phyloP scores from a whole-genome alignment of 1,140 invertebrate genomes.

The Trichonephila inaurata region DNA sequence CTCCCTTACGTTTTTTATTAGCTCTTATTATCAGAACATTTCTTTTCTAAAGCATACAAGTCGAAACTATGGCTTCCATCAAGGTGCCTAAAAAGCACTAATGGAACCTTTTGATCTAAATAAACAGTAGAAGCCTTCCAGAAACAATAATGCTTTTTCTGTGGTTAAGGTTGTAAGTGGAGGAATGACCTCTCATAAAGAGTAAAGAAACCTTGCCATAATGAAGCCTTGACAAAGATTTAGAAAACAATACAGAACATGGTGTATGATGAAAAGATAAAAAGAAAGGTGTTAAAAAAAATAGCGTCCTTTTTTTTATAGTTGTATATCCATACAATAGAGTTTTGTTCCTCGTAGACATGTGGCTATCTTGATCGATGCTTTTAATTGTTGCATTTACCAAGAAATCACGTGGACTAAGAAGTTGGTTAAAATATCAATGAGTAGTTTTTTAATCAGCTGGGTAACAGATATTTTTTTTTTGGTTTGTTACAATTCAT shows the following conservation, averaged over 20 bases:
- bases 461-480: neutral
- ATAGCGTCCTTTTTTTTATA: neutral
- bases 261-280: neutral
- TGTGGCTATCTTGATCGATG: neutral
- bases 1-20: neutral
- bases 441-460: neutral
- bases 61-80: neutral
- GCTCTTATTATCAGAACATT: neutral
- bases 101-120: neutral
- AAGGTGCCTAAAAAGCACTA: neutral
- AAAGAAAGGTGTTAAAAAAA: neutral
- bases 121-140: neutral
- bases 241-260: neutral
- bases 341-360: neutral
- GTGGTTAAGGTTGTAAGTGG: neutral
- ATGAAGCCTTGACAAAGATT: neutral
- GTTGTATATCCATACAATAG: neutral
- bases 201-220: neutral
- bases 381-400: neutral
- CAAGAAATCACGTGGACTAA: neutral
- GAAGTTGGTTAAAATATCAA: neutral
- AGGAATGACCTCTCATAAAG: conserved; percentile 10
- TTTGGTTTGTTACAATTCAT: no score
- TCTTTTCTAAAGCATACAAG: neutral
- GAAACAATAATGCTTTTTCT: neutral